phyloP scores from a whole-genome alignment of 2,797 vertebrate species.

The Mycteria americana region DNA sequence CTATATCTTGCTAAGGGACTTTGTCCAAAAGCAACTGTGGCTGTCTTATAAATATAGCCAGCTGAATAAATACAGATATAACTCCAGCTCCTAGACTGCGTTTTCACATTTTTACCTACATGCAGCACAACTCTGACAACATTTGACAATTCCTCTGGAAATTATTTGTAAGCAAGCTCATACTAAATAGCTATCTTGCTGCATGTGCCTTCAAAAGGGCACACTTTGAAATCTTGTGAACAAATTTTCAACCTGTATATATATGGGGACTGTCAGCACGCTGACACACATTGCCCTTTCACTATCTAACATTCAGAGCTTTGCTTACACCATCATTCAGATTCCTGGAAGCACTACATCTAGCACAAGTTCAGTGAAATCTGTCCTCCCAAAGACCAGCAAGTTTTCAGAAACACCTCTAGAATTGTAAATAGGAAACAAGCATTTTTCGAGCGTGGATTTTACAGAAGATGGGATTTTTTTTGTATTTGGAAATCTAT shows the following conservation, averaged over 20 bases:
- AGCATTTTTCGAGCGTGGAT: not conserved
- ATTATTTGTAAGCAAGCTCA: conserved; percentile 12
- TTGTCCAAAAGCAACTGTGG: not conserved
- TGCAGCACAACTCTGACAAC: conserved; percentile 27
- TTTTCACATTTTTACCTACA: conserved; percentile 40
- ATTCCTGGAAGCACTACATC: conserved; percentile 20
- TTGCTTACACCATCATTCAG: not conserved
- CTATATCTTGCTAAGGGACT: not conserved
- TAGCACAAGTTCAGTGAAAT: conserved; percentile 31
- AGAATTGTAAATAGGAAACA: not conserved
- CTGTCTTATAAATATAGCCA: not conserved
- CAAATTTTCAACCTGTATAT: not conserved
- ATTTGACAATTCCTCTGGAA: conserved; percentile 19
- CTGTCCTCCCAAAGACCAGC: not conserved
- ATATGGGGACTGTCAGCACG: not conserved
- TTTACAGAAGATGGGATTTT: not conserved
- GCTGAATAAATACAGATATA: not conserved
- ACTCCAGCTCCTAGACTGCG: not conserved
- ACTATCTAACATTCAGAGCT: not conserved
- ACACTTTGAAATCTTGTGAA: not conserved
- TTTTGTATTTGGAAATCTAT: not conserved
- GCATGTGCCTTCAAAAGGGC: not conserved
- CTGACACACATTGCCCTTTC: not conserved
- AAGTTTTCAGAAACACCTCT: conserved; percentile 12
- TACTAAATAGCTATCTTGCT: not conserved